Percentiles rank a stretch among this genome's conserved stretches.
These are phyloP conservation scores for Penaeus chinensis DNA, from an alignment of 1,140 invertebrate species.

Conservation along the genomic window DNA sequence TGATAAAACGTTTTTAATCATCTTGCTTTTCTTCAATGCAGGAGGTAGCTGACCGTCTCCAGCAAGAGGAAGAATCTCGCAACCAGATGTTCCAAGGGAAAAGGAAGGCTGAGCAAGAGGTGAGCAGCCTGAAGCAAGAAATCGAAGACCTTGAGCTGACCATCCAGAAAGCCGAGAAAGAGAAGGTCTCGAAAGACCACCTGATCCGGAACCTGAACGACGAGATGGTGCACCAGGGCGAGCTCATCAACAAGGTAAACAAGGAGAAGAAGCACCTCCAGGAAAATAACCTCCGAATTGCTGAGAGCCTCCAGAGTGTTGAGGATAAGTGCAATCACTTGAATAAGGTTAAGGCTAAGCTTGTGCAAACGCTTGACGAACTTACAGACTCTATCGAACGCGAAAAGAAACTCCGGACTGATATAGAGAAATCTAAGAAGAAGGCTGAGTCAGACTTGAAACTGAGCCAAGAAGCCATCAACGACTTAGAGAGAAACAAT, in stretches of 20 bases:
- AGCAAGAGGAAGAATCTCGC: constrained; percentile 94
- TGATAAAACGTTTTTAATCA: no score
- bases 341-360: no score
- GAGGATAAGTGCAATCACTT: constrained; percentile 64
- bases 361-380: no score
- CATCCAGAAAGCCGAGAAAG: constrained; percentile 82
- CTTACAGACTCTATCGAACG: no score
- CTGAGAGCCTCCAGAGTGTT: constrained; percentile 66
- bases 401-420: no score
- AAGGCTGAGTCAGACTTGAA: no score
- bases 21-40: constrained; percentile 67
- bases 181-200: no score
- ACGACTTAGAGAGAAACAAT: constrained; percentile 72
- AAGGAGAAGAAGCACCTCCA: constrained; percentile 75
- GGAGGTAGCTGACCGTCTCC: constrained; percentile 94
- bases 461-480: no score
- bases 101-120: constrained; percentile 95
- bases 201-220: no score
- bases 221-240: no score
- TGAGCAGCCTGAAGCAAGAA: constrained; percentile 93
- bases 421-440: no score
- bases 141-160: constrained; percentile 93
- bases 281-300: constrained; percentile 72
- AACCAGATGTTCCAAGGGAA: constrained; percentile 72
- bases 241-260: constrained; percentile 72